phyloP scores from a whole-genome alignment of 2,888 invertebrate species.

The Polyploca ridens region DNA sequence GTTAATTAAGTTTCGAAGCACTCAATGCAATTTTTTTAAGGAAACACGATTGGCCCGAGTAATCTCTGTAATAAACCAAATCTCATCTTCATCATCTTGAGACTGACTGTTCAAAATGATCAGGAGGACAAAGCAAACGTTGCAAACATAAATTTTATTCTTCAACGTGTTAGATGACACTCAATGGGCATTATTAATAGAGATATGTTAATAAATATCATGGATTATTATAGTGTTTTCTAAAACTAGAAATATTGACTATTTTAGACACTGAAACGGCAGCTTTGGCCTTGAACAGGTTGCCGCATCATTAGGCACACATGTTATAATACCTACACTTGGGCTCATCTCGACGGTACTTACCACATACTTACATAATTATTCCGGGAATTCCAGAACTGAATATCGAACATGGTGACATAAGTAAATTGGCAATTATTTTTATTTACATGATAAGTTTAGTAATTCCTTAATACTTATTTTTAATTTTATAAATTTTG shows the following conservation, averaged over 20 bases:
- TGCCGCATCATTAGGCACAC: conserved; percentile 91
- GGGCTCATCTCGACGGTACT: conserved; percentile 91
- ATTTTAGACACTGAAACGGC: conserved; percentile 86
- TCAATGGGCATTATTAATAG: too few relatives aligned
- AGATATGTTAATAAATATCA: too few relatives aligned
- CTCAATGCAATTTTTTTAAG: too few relatives aligned
- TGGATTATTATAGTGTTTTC: neutral
- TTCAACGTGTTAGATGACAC: neutral
- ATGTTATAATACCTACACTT: conserved; percentile 94
- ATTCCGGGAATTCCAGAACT: conserved; percentile 91
- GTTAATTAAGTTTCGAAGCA: too few relatives aligned
- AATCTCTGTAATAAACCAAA: conserved; percentile 84
- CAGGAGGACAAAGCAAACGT: conserved; percentile 69
- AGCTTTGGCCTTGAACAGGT: conserved; percentile 91
- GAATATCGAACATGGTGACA: conserved; percentile 89
- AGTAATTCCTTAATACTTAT: too few relatives aligned
- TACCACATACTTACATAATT: conserved; percentile 85
- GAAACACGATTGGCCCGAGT: conserved; percentile 92
- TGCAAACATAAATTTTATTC: conserved; percentile 57
- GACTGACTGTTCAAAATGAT: conserved; percentile 46
- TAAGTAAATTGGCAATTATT: too few relatives aligned
- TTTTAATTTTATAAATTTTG: too few relatives aligned
- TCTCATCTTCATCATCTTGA: conserved; percentile 60
- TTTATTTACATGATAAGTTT: too few relatives aligned
- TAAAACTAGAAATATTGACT: conserved; percentile 13